Percentiles rank a stretch among this genome's conserved stretches.
These are phyloP conservation scores for Bufotes viridis DNA, from an alignment of 2,797 vertebrate genomes.

Conservation along the genomic window DNA sequence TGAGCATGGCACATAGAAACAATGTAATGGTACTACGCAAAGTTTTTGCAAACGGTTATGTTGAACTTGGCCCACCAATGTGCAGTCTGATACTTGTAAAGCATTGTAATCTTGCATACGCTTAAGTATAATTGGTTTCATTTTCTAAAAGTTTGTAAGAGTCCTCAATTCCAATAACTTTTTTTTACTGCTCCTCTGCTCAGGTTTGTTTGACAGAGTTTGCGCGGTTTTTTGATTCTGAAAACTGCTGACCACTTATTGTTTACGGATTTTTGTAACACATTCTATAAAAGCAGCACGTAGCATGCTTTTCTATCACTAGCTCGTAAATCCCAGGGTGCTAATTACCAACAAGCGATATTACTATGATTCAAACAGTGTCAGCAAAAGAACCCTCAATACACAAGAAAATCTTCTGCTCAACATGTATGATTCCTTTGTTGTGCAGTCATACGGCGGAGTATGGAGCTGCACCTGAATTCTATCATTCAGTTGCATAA, in stretches of 20 bases:
- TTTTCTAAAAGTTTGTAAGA: not conserved
- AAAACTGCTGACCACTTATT: not conserved
- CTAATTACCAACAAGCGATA: not conserved
- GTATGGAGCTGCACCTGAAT: conserved; percentile 15
- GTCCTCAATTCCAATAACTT: not conserved
- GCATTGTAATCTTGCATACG: not conserved
- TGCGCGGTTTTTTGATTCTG: no score
- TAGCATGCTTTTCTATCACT: not conserved
- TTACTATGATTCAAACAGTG: conserved; percentile 14
- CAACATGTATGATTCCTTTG: conserved; percentile 1
- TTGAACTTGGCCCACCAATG: no score
- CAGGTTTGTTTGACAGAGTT: not conserved
- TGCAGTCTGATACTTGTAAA: no score
- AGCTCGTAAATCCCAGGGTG: not conserved
- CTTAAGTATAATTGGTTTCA: not conserved
- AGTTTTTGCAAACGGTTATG: no score
- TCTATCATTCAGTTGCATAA: not conserved
- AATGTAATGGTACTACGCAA: no score
- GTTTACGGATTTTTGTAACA: not conserved
- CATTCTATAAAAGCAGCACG: not conserved
- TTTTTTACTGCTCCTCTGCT: not conserved
- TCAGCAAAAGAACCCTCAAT: not conserved
- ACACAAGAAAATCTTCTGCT: not conserved
- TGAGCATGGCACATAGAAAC: no score
- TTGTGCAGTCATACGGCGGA: not conserved